Percentiles rank a stretch among this genome's conserved stretches.
Conservation (phyloP, 1,140 invertebrate species). For the Ips nitidus region DNA sequence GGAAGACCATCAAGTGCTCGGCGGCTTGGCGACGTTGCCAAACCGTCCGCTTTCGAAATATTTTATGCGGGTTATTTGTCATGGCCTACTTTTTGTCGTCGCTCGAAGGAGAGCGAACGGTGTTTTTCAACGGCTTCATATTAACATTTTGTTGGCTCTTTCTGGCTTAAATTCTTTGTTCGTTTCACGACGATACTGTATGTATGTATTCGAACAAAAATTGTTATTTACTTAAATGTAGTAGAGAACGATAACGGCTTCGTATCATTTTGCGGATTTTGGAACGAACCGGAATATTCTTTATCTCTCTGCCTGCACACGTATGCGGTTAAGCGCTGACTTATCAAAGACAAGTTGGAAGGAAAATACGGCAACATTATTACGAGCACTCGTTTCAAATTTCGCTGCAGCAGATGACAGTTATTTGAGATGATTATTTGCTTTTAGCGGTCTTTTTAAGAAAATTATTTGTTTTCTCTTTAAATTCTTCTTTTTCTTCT, state of each 20-base stretch:
- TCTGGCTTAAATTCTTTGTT: not conserved
- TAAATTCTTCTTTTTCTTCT: no score
- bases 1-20: constrained; percentile 33
- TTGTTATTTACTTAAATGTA: constrained; percentile 1
- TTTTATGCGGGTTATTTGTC: constrained; percentile 34
- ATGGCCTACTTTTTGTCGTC: constrained; percentile 31
- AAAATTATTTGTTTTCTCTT: no score
- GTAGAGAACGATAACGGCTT: not conserved
- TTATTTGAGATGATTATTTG: no score
- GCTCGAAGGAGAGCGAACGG: constrained; percentile 22
- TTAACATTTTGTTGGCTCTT: not conserved
- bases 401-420: not conserved
- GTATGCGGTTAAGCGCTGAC: constrained; percentile 10
- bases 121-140: constrained; percentile 12
- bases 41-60: constrained; percentile 29
- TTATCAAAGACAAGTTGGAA: constrained; percentile 10
- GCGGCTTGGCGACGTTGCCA: constrained; percentile 22
- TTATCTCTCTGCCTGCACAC: not conserved
- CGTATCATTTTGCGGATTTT: constrained; percentile 1
- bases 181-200: not conserved
- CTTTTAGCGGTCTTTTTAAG: no score
- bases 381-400: not conserved
- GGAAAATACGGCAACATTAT: constrained; percentile 20
- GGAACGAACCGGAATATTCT: not conserved
- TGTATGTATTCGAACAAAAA: not conserved